These are phyloP conservation scores for Lagopus leucura DNA, from an alignment of 2,113 vertebrate species.

Conservation along the genomic window DNA sequence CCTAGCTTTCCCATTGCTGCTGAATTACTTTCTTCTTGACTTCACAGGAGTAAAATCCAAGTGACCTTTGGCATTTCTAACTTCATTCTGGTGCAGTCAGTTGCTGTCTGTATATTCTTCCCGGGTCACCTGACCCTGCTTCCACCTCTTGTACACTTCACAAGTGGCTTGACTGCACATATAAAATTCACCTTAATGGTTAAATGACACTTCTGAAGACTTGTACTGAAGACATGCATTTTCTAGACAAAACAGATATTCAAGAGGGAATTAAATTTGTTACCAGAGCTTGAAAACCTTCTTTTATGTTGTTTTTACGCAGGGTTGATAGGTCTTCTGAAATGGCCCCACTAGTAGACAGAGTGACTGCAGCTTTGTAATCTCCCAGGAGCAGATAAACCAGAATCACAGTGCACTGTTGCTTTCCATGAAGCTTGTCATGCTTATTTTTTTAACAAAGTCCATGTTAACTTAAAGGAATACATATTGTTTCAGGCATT, in stretches of 20 bases:
- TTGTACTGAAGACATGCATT: background rate
- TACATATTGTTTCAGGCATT: background rate
- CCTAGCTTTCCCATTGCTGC: background rate
- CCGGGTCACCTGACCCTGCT: background rate
- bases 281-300: background rate
- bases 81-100: background rate
- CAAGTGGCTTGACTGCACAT: background rate
- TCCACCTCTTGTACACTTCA: background rate
- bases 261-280: background rate
- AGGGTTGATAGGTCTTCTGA: background rate
- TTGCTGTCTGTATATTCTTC: background rate
- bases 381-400: background rate
- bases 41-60: background rate
- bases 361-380: accelerated
- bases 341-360: background rate
- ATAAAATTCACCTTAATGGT: background rate
- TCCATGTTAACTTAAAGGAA: background rate
- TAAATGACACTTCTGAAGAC: background rate
- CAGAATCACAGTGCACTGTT: background rate
- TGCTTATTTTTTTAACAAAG: background rate
- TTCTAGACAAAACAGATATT: background rate
- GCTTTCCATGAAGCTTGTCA: background rate
- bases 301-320: background rate
- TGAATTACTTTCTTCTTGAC: background rate
- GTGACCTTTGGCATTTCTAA: background rate